phyloP scores from a whole-genome alignment of 1,140 invertebrate species.

The Bombus sibiricus region DNA sequence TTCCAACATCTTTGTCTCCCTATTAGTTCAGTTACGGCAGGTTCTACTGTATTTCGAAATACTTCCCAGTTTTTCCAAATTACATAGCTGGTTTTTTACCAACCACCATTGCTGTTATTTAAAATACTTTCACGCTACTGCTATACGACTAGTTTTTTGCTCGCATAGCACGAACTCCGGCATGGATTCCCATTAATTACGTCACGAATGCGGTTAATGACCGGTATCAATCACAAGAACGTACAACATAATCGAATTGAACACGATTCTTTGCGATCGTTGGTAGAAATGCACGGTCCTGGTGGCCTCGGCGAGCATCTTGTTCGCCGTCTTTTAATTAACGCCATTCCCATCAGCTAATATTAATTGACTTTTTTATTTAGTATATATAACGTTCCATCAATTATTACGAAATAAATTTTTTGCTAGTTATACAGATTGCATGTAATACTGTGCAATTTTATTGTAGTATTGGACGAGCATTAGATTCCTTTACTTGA shows the following conservation, averaged over 20 bases:
- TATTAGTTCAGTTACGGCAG: too few relatives aligned
- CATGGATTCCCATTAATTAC: slow-evolving; percentile 41
- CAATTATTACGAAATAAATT: background rate
- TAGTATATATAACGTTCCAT: background rate
- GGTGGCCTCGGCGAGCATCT: slow-evolving; percentile 51
- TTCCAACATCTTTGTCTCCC: too few relatives aligned
- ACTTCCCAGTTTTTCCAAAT: background rate
- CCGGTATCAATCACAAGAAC: slow-evolving; percentile 49
- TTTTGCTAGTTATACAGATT: background rate
- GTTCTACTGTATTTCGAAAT: background rate
- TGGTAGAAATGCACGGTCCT: slow-evolving; percentile 57
- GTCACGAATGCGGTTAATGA: slow-evolving; percentile 44
- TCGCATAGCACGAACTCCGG: slow-evolving; percentile 14
- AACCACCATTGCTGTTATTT: background rate
- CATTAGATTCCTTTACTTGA: too few relatives aligned
- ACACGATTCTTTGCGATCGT: slow-evolving; percentile 45
- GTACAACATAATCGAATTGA: slow-evolving; percentile 43
- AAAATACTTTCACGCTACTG: slow-evolving; percentile 24
- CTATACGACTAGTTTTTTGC: slow-evolving; percentile 5
- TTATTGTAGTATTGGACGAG: too few relatives aligned
- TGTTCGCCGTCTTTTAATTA: slow-evolving; percentile 50
- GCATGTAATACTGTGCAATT: background rate
- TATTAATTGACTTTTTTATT: slow-evolving; percentile 50
- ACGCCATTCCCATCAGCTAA: slow-evolving; percentile 30
- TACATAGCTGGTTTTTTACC: background rate